These are phyloP conservation scores for Coptodon rendalli DNA, from an alignment of 2,113 vertebrate genomes.

Conservation along the genomic window DNA sequence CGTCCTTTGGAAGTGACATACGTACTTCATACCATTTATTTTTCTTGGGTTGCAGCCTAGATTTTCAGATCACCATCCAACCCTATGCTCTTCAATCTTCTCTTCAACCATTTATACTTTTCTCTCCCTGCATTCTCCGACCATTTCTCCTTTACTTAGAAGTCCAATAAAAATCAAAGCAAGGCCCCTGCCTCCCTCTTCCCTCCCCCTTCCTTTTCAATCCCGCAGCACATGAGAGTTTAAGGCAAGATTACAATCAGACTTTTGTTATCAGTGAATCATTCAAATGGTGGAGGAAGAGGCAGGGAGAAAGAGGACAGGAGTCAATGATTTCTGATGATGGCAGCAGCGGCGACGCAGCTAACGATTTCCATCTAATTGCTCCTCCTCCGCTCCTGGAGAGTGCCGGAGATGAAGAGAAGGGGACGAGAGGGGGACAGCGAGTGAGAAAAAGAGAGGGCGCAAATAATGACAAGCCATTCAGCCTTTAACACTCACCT, in stretches of 20 bases:
- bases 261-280: slow-evolving; percentile 62
- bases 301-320: slow-evolving; percentile 23
- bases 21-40: background rate
- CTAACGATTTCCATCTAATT: slow-evolving; percentile 68
- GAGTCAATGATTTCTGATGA: slow-evolving; percentile 60
- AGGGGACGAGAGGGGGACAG: background rate
- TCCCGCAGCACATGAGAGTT: background rate
- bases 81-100: background rate
- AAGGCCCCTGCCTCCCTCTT: background rate
- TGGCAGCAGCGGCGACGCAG: background rate
- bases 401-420: slow-evolving; percentile 6
- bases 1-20: background rate
- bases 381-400: slow-evolving; percentile 41
- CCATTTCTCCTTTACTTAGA: background rate
- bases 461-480: slow-evolving; percentile 45
- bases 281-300: slow-evolving; percentile 45
- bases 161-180: background rate
- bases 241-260: slow-evolving; percentile 57
- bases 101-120: background rate
- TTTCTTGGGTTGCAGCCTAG: background rate
- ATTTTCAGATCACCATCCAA: background rate
- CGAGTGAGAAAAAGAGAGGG: background rate
- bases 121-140: background rate
- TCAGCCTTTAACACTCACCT: slow-evolving; percentile 52
- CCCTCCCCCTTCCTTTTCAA: background rate